Evolutionary conservation across 1,140 invertebrate genomes (phyloP).

Genomic region (Sycobia sp.): DNA sequence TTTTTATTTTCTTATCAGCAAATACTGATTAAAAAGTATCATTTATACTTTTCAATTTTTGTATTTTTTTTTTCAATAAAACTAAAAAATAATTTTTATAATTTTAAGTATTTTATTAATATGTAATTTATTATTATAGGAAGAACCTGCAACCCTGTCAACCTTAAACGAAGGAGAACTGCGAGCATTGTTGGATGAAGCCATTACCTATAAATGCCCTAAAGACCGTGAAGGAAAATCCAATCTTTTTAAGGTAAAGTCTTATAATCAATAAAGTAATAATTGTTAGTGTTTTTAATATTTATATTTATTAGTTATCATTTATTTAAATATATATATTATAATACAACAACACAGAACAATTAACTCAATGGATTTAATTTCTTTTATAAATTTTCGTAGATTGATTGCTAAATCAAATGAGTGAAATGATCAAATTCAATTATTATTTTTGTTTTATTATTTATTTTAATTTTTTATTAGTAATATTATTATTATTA

Average conservation of each 20-base stretch:
- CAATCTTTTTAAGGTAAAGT: slow-evolving; percentile 72
- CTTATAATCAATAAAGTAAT: slow-evolving; percentile 2
- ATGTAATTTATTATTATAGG: slow-evolving; percentile 53
- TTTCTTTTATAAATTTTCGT: too few species aligned
- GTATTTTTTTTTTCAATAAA: slow-evolving; percentile 21
- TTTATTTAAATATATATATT: neutral
- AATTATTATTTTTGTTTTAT: too few species aligned
- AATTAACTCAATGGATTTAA: too few species aligned
- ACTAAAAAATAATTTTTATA: slow-evolving; percentile 20
- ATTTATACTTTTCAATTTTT: neutral
- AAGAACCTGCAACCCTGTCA: slow-evolving; percentile 65
- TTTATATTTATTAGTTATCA: neutral
- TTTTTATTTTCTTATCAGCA: slow-evolving; percentile 29
- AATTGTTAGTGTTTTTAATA: slow-evolving; percentile 11
- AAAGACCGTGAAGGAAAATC: slow-evolving; percentile 79
- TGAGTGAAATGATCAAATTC: too few species aligned
- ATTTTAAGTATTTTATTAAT: slow-evolving; percentile 8
- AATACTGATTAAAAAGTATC: slow-evolving; percentile 19
- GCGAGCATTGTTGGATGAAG: slow-evolving; percentile 75
- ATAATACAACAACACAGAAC: too few species aligned
- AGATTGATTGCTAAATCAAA: too few species aligned
- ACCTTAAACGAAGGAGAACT: slow-evolving; percentile 73
- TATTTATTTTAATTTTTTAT: too few species aligned
- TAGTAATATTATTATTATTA: too few species aligned
- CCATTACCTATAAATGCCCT: slow-evolving; percentile 76